phyloP scores from a whole-genome alignment of 2,888 invertebrate species.

The Pseudococcus viburni region DNA sequence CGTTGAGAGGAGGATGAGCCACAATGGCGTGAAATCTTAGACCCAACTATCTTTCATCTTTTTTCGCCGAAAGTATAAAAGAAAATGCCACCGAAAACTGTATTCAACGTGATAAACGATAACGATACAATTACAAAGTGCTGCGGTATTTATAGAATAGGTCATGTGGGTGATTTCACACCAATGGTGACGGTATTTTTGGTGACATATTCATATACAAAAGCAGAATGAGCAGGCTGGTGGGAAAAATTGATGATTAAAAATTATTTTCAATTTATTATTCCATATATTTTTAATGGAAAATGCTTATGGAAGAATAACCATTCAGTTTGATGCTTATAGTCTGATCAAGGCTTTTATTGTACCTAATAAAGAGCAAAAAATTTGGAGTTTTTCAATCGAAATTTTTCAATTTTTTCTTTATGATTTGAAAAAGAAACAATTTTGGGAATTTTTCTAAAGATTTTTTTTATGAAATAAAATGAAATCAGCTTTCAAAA shows the following conservation, averaged over 20 bases:
- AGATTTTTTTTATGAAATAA: too few relatives aligned
- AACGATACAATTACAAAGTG: not conserved
- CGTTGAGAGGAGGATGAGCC: not conserved
- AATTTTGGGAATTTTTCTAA: too few relatives aligned
- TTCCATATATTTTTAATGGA: too few relatives aligned
- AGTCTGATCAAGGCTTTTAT: too few relatives aligned
- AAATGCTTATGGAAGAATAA: too few relatives aligned
- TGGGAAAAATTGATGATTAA: not conserved
- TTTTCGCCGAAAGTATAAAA: not conserved
- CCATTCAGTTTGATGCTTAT: too few relatives aligned
- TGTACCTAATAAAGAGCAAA: too few relatives aligned
- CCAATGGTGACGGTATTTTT: not conserved
- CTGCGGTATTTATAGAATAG: not conserved
- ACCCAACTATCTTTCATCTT: not conserved
- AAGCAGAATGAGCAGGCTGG: not conserved
- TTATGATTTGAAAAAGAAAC: too few relatives aligned
- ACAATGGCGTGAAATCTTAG: not conserved
- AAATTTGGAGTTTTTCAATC: too few relatives aligned
- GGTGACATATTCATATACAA: not conserved
- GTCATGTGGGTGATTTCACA: not conserved
- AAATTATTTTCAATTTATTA: too few relatives aligned
- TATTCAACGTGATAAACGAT: conserved; percentile 11
- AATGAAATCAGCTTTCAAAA: too few relatives aligned
- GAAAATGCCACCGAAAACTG: not conserved
- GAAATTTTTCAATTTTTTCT: too few relatives aligned